Conservation (phyloP, 2,888 invertebrate species). For the Zhuqinia jingwanae region DNA sequence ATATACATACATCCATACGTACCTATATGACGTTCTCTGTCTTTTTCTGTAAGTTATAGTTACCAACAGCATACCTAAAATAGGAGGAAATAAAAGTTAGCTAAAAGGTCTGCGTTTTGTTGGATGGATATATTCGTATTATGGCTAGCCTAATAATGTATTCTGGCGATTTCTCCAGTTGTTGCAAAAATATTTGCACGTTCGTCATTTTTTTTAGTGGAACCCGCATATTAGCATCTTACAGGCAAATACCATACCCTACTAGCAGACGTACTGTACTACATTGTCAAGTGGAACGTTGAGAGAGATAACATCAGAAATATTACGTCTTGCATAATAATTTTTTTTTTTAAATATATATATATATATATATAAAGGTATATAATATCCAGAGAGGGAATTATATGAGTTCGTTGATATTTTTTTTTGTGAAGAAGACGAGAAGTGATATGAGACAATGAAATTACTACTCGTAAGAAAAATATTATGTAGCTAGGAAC, state of each 20-base stretch:
- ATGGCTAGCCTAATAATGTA: neutral
- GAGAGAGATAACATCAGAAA: neutral
- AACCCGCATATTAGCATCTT: too few relatives aligned
- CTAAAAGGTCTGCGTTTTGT: neutral
- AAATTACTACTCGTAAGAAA: neutral
- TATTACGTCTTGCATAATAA: conserved; percentile 17
- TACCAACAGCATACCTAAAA: neutral
- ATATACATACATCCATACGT: too few relatives aligned
- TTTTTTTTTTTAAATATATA: neutral
- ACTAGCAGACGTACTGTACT: neutral
- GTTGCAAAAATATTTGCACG: conserved; percentile 26
- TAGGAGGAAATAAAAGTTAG: neutral
- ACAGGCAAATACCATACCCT: too few relatives aligned
- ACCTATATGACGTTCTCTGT: too few relatives aligned
- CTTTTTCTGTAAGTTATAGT: too few relatives aligned
- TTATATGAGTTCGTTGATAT: neutral
- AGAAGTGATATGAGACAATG: neutral
- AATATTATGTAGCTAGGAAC: neutral
- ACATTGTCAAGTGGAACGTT: neutral
- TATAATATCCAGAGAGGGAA: conserved; percentile 8
- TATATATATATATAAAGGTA: too few relatives aligned
- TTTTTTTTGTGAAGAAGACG: neutral
- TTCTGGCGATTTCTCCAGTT: neutral
- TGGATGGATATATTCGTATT: neutral
- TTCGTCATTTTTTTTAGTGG: too few relatives aligned